Evolutionary conservation across 2,113 vertebrate genomes (phyloP), one percentile per base, ranked within the genome.

Genomic region (Aldabrachelys gigantea): DNA sequence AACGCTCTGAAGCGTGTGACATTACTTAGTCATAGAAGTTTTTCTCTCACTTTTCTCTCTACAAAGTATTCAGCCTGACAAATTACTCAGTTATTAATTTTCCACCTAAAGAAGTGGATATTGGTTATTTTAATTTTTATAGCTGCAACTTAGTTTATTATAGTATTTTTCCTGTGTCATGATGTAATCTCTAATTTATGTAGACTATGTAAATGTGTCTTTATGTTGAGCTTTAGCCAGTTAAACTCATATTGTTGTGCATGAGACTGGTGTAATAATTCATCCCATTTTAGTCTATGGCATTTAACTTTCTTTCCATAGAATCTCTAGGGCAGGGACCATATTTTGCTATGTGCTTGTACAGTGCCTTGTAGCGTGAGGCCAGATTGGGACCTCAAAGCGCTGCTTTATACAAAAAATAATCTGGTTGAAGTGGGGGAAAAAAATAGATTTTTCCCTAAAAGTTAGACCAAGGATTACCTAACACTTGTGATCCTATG

Each of bases 401-500:
- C 3, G 3, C 17, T 76, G 35, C 75, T 13, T 44, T 47, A 16
- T 72, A 17, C 65, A 78, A 44, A 78, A 75, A 75, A 41, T 78
- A 47, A 44, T 44, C 24, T 24, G 11, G 41, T 14, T 78, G 24
- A 78, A 78, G 25, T 6, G 12, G 24, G n/a, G 82, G 82, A 27
- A 82, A 47, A 62, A 83, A 10, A 8, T 83, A 83, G 82, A 38
- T 0, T 3, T 3, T 38, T 89, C 9, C 31, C 83, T 56, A 59
- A 12, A 76, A 92, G 10, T 83, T 83, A 59, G 29, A 57, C 38
- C 10, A 10, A 57, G 75, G 35, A 87, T 87, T 90, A 59, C 24
- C 8, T 88, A 19, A 8, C 89, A 8, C 84, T 47, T 89, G 8
- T 79, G 22, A 92, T 91, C 69, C 89, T 92, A 94, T 95, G 21